Percentiles rank a stretch among this genome's conserved stretches.
Evolutionary conservation across 2,888 invertebrate genomes (phyloP).

Genomic region (Periphyllus acericola): DNA sequence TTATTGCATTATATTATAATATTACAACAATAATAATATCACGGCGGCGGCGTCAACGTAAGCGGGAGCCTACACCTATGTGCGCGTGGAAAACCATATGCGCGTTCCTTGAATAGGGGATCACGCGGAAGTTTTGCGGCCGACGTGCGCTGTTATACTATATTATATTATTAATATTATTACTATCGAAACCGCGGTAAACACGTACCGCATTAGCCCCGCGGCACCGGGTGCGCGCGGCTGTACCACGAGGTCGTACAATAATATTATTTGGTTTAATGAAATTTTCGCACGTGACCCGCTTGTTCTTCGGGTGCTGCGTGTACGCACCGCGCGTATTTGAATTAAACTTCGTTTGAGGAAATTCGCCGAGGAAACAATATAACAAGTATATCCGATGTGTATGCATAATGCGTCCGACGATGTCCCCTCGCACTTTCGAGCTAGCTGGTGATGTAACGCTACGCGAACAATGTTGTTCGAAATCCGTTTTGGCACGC

Average conservation of each 20-base stretch:
- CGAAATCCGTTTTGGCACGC: no score
- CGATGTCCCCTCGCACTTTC: no score
- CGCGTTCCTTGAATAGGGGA: neutral
- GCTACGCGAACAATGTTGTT: no score
- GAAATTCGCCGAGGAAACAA: neutral
- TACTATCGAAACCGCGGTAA: neutral
- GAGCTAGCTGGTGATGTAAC: no score
- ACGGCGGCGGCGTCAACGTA: no score
- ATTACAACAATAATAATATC: no score
- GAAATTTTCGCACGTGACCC: neutral
- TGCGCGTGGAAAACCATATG: neutral
- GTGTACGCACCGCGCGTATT: neutral
- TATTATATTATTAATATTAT: no score
- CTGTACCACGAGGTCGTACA: neutral
- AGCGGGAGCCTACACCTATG: no score
- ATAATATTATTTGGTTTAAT: neutral
- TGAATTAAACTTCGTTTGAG: neutral
- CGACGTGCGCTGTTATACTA: neutral
- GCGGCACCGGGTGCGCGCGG: neutral
- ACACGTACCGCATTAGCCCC: neutral
- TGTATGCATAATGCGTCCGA: no score
- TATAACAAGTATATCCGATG: no score
- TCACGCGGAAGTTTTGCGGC: neutral
- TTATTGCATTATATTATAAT: no score
- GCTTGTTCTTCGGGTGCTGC: neutral